phyloP scores from a whole-genome alignment of 2,797 vertebrate genomes.

The Bucorvus abyssinicus region DNA sequence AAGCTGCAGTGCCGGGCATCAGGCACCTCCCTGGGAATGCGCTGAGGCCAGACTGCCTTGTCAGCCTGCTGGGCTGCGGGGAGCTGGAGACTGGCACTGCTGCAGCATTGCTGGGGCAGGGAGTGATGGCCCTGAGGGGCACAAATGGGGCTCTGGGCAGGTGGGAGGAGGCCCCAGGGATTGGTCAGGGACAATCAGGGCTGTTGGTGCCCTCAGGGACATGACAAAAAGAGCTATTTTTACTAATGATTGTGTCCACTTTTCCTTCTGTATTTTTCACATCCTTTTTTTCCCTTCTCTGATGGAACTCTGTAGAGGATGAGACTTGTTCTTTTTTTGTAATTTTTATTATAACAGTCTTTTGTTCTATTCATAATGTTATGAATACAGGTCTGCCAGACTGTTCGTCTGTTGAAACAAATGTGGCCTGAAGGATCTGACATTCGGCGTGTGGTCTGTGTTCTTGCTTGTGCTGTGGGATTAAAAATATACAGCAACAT shows the following conservation, averaged over 20 bases:
- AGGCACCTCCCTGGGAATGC: not conserved
- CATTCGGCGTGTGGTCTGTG: conserved; percentile 36
- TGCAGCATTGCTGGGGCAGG: not conserved
- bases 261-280: not conserved
- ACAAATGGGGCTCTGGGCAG: not conserved
- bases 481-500: conserved; percentile 44
- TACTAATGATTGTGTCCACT: not conserved
- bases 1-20: not conserved
- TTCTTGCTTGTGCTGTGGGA: conserved; percentile 52
- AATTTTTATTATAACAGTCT: not conserved
- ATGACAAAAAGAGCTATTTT: not conserved
- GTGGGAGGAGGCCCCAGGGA: not conserved
- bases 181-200: no score
- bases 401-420: not conserved
- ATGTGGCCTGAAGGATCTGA: conserved; percentile 53
- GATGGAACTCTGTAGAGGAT: not conserved
- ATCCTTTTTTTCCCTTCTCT: not conserved
- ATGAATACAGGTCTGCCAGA: conserved; percentile 2
- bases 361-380: not conserved
- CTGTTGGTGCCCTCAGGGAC: not conserved
- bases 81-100: not conserved
- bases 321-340: not conserved
- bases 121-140: not conserved
- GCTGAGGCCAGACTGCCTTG: not conserved
- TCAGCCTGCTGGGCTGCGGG: not conserved